A percentile compares a stretch with the other conserved stretches of the same genome.
Conservation (phyloP, 2,888 invertebrate genomes). For the Philaethria dido region DNA sequence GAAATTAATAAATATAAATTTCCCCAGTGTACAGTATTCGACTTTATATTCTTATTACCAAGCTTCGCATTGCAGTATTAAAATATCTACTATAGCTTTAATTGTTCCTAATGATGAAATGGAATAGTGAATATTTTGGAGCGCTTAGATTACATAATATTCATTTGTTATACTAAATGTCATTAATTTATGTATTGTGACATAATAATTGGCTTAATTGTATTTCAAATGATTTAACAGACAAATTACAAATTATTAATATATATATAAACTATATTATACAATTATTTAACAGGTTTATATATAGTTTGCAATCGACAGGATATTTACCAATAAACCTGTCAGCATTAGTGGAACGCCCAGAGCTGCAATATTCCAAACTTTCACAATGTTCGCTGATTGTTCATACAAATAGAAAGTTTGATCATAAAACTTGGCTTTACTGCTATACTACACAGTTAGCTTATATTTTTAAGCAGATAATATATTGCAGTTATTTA, state of each 20-base stretch:
- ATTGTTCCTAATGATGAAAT: neutral
- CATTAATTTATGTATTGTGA: conserved; percentile 10
- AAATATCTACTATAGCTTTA: neutral
- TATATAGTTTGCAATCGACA: conserved; percentile 48
- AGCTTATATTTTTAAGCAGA: conserved; percentile 49
- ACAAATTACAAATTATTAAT: neutral
- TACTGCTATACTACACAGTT: conserved; percentile 46
- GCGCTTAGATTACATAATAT: neutral
- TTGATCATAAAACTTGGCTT: conserved; percentile 66
- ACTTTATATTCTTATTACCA: too few species aligned
- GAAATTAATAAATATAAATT: conserved; percentile 45
- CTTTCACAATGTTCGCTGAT: conserved; percentile 63
- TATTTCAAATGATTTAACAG: neutral
- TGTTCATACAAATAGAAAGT: conserved; percentile 61
- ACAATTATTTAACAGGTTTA: conserved; percentile 31
- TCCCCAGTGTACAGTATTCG: neutral
- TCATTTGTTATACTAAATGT: neutral
- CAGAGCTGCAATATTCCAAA: conserved; percentile 53
- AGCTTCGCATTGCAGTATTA: too few species aligned
- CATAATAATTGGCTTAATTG: neutral
- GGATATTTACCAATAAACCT: conserved; percentile 57
- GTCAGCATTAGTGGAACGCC: conserved; percentile 51
- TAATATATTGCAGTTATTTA: conserved; percentile 16
- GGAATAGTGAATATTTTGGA: neutral
- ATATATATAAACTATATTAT: neutral